These are phyloP conservation scores for Cryptocephalus primarius DNA, from an alignment of 2,888 invertebrate genomes.

Conservation along the genomic window DNA sequence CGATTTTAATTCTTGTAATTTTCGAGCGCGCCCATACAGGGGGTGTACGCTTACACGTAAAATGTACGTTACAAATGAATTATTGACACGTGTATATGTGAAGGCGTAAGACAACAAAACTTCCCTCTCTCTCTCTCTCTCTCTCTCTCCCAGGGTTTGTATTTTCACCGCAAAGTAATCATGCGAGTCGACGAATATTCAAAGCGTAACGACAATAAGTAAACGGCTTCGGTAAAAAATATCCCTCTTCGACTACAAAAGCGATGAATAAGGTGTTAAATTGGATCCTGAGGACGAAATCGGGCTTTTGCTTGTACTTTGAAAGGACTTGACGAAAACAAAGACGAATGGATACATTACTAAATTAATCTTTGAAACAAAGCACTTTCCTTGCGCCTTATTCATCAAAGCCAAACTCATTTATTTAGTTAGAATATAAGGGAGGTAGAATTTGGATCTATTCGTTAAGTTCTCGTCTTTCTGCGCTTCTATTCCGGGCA, in stretches of 20 bases:
- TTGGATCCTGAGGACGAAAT: slow-evolving; percentile 13
- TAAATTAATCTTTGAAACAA: slow-evolving; percentile 38
- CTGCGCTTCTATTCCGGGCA: not conserved
- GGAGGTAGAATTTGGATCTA: slow-evolving; percentile 28
- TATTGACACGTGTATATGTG: too few relatives aligned
- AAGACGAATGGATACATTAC: slow-evolving; percentile 37
- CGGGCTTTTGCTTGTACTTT: slow-evolving; percentile 16
- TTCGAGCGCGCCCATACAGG: too few relatives aligned
- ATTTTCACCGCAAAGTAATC: too few relatives aligned
- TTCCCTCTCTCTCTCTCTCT: too few relatives aligned
- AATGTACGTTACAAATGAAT: too few relatives aligned
- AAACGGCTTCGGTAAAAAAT: too few relatives aligned
- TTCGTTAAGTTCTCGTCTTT: slow-evolving; percentile 25
- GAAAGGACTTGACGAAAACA: slow-evolving; percentile 27
- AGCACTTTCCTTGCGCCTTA: slow-evolving; percentile 34
- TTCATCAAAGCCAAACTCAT: slow-evolving; percentile 36
- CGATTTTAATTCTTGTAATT: too few relatives aligned
- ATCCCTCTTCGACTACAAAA: slow-evolving; percentile 3
- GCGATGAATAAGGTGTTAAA: slow-evolving; percentile 15
- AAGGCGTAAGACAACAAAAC: too few relatives aligned
- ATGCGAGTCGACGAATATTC: too few relatives aligned
- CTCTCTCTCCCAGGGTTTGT: too few relatives aligned
- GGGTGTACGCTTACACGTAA: too few relatives aligned
- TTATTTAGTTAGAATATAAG: slow-evolving; percentile 31
- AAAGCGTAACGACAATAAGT: too few relatives aligned